Percentiles rank a stretch among this genome's conserved stretches.
phyloP scores from a whole-genome alignment of 2,888 invertebrate genomes.

The Chorisops tibialis region DNA sequence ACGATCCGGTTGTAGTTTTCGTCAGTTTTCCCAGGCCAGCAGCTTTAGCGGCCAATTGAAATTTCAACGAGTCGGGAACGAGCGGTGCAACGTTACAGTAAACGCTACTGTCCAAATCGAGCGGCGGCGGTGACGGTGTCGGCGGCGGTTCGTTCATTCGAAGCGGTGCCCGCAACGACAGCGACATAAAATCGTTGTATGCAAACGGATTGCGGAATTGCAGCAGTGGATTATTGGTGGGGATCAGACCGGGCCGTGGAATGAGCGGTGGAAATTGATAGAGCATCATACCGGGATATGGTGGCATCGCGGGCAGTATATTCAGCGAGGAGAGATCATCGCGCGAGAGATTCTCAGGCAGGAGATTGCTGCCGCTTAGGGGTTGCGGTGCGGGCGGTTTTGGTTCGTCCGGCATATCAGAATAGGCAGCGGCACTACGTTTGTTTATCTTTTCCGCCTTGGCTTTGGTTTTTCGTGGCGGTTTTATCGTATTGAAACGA shows the following conservation, averaged over 20 bases:
- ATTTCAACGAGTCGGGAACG: slow-evolving; percentile 46
- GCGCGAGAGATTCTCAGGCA: background rate
- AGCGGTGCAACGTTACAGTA: slow-evolving; percentile 50
- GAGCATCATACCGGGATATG: slow-evolving; percentile 37
- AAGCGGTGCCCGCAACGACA: background rate
- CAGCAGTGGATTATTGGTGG: slow-evolving; percentile 36
- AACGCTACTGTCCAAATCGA: slow-evolving; percentile 38
- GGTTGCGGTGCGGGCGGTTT: too few relatives aligned
- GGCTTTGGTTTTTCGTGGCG: background rate
- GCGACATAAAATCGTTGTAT: slow-evolving; percentile 8
- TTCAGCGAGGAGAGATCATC: slow-evolving; percentile 9
- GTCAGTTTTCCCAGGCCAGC: background rate
- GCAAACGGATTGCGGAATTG: slow-evolving; percentile 28
- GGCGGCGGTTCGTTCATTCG: slow-evolving; percentile 34
- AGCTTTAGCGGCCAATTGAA: slow-evolving; percentile 33
- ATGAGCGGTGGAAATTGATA: slow-evolving; percentile 39
- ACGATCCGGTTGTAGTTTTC: background rate
- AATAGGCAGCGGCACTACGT: background rate
- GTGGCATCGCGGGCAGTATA: background rate
- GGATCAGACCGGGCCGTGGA: slow-evolving; percentile 56
- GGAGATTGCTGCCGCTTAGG: too few relatives aligned
- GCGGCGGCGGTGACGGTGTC: slow-evolving; percentile 26
- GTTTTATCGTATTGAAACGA: background rate
- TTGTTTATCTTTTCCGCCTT: slow-evolving; percentile 8
- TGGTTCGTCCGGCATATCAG: background rate